These are phyloP conservation scores for Takifugu ocellatus DNA, from an alignment of 2,797 vertebrate species.

Conservation along the genomic window DNA sequence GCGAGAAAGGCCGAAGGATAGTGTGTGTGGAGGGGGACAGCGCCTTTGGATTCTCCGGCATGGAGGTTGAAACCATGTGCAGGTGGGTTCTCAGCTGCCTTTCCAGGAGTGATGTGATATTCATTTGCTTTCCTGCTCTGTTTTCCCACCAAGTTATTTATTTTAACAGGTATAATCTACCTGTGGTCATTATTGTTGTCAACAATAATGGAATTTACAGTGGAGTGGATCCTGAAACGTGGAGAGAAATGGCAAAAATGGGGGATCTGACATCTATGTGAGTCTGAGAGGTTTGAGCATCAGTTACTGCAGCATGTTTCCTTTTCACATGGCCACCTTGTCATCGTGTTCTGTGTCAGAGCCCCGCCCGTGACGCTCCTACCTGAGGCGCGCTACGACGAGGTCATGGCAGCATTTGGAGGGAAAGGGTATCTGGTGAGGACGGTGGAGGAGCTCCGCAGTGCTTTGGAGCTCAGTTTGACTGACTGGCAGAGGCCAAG, in stretches of 20 bases:
- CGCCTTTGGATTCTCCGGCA: conserved; percentile 98
- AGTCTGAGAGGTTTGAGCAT: conserved; percentile 43
- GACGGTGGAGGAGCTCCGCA: conserved; percentile 83
- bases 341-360: conserved; percentile 55
- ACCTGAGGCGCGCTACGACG: conserved; percentile 89
- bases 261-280: conserved; percentile 83
- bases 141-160: not conserved
- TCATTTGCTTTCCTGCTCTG: not conserved
- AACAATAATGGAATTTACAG: conserved; percentile 98
- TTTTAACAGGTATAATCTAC: conserved; percentile 84
- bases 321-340: not conserved
- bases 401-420: conserved; percentile 90
- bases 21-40: conserved; percentile 95
- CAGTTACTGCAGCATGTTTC: not conserved
- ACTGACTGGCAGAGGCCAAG: conserved; percentile 79
- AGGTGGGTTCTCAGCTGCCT: conserved; percentile 70
- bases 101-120: not conserved
- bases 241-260: conserved; percentile 82
- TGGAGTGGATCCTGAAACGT: conserved; percentile 82
- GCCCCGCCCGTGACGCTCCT: conserved; percentile 86
- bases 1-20: conserved; percentile 66
- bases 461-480: conserved; percentile 80
- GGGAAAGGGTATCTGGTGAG: conserved; percentile 88
- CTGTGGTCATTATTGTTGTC: conserved; percentile 88
- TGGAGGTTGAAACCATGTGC: conserved; percentile 98